Percentiles rank a stretch among this genome's conserved stretches.
These are phyloP conservation scores for Eilema sororculum DNA, from an alignment of 2,888 invertebrate species.

Conservation along the genomic window DNA sequence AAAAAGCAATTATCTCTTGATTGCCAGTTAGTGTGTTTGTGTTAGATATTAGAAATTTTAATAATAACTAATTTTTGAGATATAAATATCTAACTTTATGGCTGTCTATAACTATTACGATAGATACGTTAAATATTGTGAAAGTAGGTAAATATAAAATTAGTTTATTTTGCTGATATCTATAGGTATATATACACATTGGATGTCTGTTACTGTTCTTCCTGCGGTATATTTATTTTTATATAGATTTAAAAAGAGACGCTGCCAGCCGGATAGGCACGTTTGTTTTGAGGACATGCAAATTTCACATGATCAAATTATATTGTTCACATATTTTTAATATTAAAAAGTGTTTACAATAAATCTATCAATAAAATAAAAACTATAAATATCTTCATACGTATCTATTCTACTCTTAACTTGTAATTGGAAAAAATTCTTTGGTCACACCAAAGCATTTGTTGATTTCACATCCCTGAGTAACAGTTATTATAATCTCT, in stretches of 20 bases:
- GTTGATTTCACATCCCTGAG: neutral
- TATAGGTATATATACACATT: too few relatives aligned
- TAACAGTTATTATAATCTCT: neutral
- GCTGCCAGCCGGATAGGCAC: too few relatives aligned
- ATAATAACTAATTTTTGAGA: neutral
- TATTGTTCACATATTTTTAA: too few relatives aligned
- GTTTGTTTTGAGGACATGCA: too few relatives aligned
- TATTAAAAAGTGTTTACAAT: neutral
- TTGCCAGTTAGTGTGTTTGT: conserved; percentile 26
- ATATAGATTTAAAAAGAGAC: too few relatives aligned
- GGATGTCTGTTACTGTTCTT: neutral
- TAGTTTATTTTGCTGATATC: neutral
- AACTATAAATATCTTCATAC: neutral
- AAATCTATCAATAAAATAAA: neutral
- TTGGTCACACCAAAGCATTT: neutral
- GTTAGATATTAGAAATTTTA: neutral
- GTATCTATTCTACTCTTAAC: neutral
- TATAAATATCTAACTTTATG: neutral
- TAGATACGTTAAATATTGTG: too few relatives aligned
- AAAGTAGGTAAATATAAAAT: neutral
- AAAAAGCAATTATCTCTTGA: conserved; percentile 46
- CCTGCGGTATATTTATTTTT: neutral
- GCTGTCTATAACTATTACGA: neutral
- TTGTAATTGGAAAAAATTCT: neutral
- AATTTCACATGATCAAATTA: too few relatives aligned